phyloP scores from a whole-genome alignment of 2,888 invertebrate species.

The Epinotia brunnichana region DNA sequence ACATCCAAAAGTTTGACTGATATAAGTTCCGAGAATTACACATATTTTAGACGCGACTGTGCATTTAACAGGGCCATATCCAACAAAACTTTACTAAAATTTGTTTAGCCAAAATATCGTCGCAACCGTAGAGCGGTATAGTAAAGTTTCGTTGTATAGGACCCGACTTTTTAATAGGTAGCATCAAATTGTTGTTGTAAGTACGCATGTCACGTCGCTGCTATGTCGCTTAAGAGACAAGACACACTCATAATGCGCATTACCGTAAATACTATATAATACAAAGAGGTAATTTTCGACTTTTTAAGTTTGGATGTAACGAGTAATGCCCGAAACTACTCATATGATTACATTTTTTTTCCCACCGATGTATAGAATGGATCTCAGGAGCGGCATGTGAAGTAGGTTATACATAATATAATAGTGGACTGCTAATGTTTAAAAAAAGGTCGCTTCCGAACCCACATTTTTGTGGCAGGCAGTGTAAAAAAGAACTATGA shows the following conservation, averaged over 20 bases:
- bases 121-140: too few species aligned
- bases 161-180: not conserved
- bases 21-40: too few species aligned
- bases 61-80: too few species aligned
- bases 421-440: not conserved
- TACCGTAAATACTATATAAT: not conserved
- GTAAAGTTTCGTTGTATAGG: too few species aligned
- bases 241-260: not conserved
- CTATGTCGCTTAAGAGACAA: slow-evolving; percentile 4
- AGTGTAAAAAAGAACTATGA: not conserved
- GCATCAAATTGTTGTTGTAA: not conserved
- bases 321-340: not conserved
- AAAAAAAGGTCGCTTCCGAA: not conserved
- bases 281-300: too few species aligned
- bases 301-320: not conserved
- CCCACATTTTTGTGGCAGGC: not conserved
- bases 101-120: too few species aligned
- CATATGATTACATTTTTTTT: not conserved
- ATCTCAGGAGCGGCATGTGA: too few species aligned
- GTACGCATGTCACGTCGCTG: slow-evolving; percentile 1
- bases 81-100: too few species aligned
- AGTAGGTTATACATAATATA: too few species aligned
- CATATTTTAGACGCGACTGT: too few species aligned
- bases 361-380: too few species aligned
- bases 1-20: too few species aligned